phyloP scores from a whole-genome alignment of 2,888 invertebrate genomes.

The Carterocephalus palaemon region DNA sequence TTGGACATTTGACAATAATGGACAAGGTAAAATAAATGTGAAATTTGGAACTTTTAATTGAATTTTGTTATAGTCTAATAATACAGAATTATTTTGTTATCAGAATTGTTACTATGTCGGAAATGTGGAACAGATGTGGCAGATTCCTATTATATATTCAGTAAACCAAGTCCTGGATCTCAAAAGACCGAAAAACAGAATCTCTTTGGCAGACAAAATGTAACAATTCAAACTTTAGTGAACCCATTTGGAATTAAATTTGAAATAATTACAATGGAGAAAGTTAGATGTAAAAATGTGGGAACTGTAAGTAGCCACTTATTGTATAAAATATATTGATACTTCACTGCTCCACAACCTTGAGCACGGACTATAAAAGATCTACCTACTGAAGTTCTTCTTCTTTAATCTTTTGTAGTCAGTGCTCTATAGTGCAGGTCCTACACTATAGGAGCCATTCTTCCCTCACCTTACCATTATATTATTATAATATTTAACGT shows the following conservation, averaged over 20 bases:
- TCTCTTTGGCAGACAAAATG: constrained; percentile 73
- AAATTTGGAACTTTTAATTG: background rate
- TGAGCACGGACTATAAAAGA: too few relatives aligned
- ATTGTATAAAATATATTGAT: too few relatives aligned
- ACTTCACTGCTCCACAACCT: too few relatives aligned
- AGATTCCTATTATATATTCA: constrained; percentile 73
- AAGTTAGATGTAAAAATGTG: constrained; percentile 75
- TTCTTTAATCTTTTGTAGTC: too few relatives aligned
- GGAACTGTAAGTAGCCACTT: constrained; percentile 71
- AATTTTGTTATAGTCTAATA: background rate
- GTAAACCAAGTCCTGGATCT: constrained; percentile 72
- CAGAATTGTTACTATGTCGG: constrained; percentile 78
- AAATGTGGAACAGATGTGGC: constrained; percentile 80
- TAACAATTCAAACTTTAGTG: constrained; percentile 76
- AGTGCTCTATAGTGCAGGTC: too few relatives aligned
- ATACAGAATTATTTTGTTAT: constrained; percentile 38
- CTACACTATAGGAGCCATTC: too few relatives aligned
- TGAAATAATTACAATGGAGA: constrained; percentile 72
- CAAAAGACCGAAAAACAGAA: constrained; percentile 66
- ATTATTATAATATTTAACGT: too few relatives aligned
- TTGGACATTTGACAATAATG: constrained; percentile 27
- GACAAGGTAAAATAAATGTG: constrained; percentile 34
- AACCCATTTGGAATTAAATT: constrained; percentile 78
- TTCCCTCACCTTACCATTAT: too few relatives aligned
- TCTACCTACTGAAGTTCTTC: too few relatives aligned